A percentile compares a stretch with the other conserved stretches of the same genome.
Evolutionary conservation across 2,797 vertebrate genomes (phyloP).

Genomic region (Hemibagrus guttatus): DNA sequence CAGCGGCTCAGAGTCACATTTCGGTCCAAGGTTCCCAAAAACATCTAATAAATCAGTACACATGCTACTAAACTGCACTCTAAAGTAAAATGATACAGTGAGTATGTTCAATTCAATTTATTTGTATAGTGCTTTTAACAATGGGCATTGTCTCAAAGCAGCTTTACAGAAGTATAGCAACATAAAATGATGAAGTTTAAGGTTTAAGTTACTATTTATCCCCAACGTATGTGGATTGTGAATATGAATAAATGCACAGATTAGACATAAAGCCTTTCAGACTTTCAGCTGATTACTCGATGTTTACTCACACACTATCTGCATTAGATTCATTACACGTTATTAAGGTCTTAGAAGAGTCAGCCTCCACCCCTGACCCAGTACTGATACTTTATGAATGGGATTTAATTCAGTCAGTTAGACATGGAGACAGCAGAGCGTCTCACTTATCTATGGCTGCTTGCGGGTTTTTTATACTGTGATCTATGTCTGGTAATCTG

Average conservation of each 20-base stretch:
- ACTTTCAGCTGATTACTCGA: neutral
- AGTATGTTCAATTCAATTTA: too few species aligned
- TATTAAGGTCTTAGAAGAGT: neutral
- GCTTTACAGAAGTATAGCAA: too few species aligned
- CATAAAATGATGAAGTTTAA: too few species aligned
- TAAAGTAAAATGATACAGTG: neutral
- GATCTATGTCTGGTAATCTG: neutral
- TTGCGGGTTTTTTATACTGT: neutral
- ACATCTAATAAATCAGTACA: neutral
- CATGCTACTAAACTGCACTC: neutral
- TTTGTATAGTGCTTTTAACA: too few species aligned
- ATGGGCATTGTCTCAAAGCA: too few species aligned
- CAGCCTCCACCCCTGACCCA: neutral
- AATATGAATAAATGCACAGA: neutral
- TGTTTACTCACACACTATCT: neutral
- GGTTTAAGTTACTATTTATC: too few species aligned
- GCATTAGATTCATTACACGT: neutral
- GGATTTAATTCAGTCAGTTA: neutral
- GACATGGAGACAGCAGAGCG: too few species aligned
- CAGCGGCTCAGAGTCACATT: too few species aligned
- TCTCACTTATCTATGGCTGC: neutral
- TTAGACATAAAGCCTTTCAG: neutral
- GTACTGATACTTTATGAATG: neutral
- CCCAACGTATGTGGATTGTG: too few species aligned
- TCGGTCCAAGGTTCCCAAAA: neutral